A percentile compares a stretch with the other conserved stretches of the same genome.
phyloP scores from a whole-genome alignment of 2,888 invertebrate genomes.

The Scaptomyza cyrtandrae region DNA sequence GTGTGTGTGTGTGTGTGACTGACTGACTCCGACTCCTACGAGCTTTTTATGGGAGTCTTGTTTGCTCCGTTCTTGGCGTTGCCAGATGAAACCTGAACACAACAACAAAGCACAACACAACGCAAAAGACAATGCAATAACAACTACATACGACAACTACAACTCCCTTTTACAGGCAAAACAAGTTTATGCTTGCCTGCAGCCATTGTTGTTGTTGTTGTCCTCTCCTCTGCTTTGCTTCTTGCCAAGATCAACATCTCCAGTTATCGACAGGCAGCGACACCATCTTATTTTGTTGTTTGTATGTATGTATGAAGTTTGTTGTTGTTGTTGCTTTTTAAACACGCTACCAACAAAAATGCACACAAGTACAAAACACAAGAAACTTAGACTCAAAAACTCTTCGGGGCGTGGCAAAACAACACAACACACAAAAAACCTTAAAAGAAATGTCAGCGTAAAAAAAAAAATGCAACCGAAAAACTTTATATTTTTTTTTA shows the following conservation, averaged over 20 bases:
- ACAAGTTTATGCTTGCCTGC: constrained; percentile 76
- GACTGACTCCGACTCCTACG: constrained; percentile 64
- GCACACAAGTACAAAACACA: constrained; percentile 42
- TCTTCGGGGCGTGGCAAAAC: constrained; percentile 62
- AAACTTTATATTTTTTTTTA: constrained; percentile 48
- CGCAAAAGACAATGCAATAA: constrained; percentile 74
- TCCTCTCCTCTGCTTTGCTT: constrained; percentile 67
- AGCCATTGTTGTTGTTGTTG: constrained; percentile 50
- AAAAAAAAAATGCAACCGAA: constrained; percentile 33
- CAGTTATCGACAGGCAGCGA: constrained; percentile 77
- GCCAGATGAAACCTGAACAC: constrained; percentile 74
- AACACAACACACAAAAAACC: constrained; percentile 19
- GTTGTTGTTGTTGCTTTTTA: constrained; percentile 55
- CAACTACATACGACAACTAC: constrained; percentile 52
- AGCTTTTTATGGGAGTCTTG: constrained; percentile 69
- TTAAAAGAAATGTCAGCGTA: constrained; percentile 31
- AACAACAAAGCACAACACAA: constrained; percentile 53
- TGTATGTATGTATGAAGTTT: constrained; percentile 8
- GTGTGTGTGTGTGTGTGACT: constrained; percentile 20
- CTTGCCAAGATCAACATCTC: constrained; percentile 76
- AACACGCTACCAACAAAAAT: constrained; percentile 54
- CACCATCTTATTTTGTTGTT: constrained; percentile 71
- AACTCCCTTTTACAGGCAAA: constrained; percentile 79
- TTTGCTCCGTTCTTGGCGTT: constrained; percentile 76
- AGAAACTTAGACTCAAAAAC: constrained; percentile 33